Evolutionary conservation across 2,797 vertebrate genomes (phyloP), one percentile per base, ranked within the genome.

Genomic region (Emydoidea blandingii): DNA sequence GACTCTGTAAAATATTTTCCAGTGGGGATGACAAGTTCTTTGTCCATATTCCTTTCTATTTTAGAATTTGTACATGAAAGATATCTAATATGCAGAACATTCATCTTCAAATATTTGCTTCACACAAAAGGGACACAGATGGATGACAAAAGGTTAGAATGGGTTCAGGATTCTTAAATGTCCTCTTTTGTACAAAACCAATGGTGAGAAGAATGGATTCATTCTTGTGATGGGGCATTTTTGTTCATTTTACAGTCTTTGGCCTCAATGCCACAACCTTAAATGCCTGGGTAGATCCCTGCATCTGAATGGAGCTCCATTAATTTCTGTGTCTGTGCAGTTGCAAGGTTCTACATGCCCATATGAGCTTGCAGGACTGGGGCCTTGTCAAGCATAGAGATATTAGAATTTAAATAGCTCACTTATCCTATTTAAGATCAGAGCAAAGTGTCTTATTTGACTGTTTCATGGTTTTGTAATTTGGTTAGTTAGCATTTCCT

Each of bases 391-490:
- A 21, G 8, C 19, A 37, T 68, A n/a, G n/a, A 37, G 16, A 37
- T 68, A n/a, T 68, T 21, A 37, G 62, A 68, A 68, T 37, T n/a
- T 68, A 68, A 68, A 37, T n/a, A n/a, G 34, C n/a, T 68, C n/a
- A 68, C 19, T 68, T 68, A n/a, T 31, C 31, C 19, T n/a, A 68
- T 37, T n/a, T n/a, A 79, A 94, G 56, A 29, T 19, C 86, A 79
- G 10, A 16, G 21, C 87, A 16, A 74, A 81, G 8, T 25, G 5
- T 68, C 10, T 37, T 31, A 68, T 16, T 54, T 87, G 47, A 92
- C 62, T 25, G 59, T 44, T 95, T 83, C 54, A 15, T 87, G 88
- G 25, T 83, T 86, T 19, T 82, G 37, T 72, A 93, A 92, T 82
- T 89, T 84, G 7, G 31, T 68, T 68, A 37, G 16, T 47, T 83